Percentiles rank a stretch among this genome's conserved stretches.
phyloP scores from a whole-genome alignment of 2,888 invertebrate species.

The Acrobasis suavella region DNA sequence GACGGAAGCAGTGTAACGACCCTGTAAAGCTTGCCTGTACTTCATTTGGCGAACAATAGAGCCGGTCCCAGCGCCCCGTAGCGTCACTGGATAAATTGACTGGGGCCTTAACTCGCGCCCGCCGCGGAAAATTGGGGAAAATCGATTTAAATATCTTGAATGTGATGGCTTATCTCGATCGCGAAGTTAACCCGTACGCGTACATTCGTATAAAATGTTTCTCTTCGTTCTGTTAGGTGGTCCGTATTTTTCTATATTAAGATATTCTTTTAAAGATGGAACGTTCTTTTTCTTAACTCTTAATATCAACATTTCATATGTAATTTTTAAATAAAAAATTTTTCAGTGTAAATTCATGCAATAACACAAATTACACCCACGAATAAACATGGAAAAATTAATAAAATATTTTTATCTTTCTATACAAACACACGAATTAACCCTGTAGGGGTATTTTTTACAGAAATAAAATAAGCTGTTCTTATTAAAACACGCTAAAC shows the following conservation, averaged over 20 bases:
- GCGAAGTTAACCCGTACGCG: slow-evolving; percentile 55
- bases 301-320: too few relatives aligned
- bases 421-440: too few relatives aligned
- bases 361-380: too few relatives aligned
- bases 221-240: background rate
- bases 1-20: slow-evolving; percentile 67
- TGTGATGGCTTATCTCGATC: slow-evolving; percentile 77
- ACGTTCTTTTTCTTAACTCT: too few relatives aligned
- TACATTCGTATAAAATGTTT: slow-evolving; percentile 38
- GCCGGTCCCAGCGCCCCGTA: slow-evolving; percentile 62
- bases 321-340: background rate
- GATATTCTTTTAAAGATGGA: too few relatives aligned
- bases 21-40: slow-evolving; percentile 65
- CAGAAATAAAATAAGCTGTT: too few relatives aligned
- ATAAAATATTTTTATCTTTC: too few relatives aligned
- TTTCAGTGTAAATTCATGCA: too few relatives aligned
- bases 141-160: slow-evolving; percentile 82
- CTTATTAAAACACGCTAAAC: too few relatives aligned
- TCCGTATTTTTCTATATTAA: background rate
- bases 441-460: too few relatives aligned
- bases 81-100: slow-evolving; percentile 78
- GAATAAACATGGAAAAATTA: too few relatives aligned
- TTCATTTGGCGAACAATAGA: slow-evolving; percentile 80
- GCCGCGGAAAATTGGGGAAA: slow-evolving; percentile 80
- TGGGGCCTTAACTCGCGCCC: slow-evolving; percentile 70